Percentiles rank a stretch among this genome's conserved stretches.
Evolutionary conservation across 2,888 invertebrate genomes (phyloP).

Genomic region (Orgyia antiqua): DNA sequence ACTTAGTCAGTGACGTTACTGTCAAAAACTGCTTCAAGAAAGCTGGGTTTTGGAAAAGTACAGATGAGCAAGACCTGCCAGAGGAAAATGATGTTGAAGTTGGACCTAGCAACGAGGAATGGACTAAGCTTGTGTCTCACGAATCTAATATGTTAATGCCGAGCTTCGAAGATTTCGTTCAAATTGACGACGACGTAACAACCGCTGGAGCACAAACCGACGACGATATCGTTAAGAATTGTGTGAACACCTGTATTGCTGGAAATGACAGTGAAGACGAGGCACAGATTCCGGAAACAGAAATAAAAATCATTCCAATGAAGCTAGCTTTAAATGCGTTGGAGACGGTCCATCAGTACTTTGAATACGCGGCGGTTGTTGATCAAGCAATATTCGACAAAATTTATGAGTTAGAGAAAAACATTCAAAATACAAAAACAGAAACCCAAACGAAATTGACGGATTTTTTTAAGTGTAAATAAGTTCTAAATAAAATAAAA

Average conservation of each 20-base stretch:
- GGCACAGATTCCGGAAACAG: slow-evolving; percentile 15
- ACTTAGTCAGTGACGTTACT: slow-evolving; percentile 13
- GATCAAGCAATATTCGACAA: slow-evolving; percentile 7
- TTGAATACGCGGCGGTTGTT: slow-evolving; percentile 17
- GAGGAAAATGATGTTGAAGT: slow-evolving; percentile 15
- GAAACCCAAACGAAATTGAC: slow-evolving; percentile 21
- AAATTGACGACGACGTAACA: slow-evolving; percentile 8
- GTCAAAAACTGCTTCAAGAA: slow-evolving; percentile 23
- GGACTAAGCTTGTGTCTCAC: slow-evolving; percentile 8
- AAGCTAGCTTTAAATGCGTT: slow-evolving; percentile 21
- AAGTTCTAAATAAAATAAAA: slow-evolving; percentile 12
- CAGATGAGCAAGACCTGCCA: slow-evolving; percentile 14
- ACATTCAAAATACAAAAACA: slow-evolving; percentile 15
- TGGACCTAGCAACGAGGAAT: slow-evolving; percentile 21
- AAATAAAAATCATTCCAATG: slow-evolving; percentile 16
- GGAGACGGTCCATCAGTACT: slow-evolving; percentile 11
- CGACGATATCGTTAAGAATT: slow-evolving; percentile 16
- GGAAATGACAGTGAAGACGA: slow-evolving; percentile 5
- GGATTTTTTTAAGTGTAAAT: slow-evolving; percentile 16
- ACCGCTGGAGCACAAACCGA: slow-evolving; percentile 19
- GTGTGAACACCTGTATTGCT: slow-evolving; percentile 11
- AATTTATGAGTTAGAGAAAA: slow-evolving; percentile 9
- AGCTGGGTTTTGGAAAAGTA: slow-evolving; percentile 18
- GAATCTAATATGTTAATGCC: slow-evolving; percentile 2
- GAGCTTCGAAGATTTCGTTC: slow-evolving; percentile 1